These are phyloP conservation scores for Paralinhomoeus sp. DNA, from an alignment of 2,888 invertebrate species.

Conservation along the genomic window DNA sequence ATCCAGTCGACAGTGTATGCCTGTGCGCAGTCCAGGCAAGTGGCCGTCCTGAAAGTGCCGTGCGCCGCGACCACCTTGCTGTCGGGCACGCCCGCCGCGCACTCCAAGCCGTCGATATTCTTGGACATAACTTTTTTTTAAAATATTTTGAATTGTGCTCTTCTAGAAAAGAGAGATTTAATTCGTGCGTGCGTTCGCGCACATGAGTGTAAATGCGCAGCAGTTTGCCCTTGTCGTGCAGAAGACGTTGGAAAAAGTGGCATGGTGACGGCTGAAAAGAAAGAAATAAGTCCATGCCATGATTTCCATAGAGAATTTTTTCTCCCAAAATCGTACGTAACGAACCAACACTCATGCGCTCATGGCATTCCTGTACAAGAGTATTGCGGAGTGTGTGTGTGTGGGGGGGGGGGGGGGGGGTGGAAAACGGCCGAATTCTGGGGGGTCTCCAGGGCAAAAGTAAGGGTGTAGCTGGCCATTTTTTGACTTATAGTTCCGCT, in stretches of 20 bases:
- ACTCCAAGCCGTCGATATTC: constrained; percentile 79
- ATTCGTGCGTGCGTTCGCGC: background rate
- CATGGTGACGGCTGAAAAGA: constrained; percentile 48
- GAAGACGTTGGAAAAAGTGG: constrained; percentile 65
- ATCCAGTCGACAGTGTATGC: constrained; percentile 26
- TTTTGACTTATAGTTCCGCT: too few relatives aligned
- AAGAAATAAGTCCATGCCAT: background rate
- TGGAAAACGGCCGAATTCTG: too few relatives aligned
- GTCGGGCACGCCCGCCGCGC: constrained; percentile 54
- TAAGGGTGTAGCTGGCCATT: too few relatives aligned
- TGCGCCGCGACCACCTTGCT: constrained; percentile 79
- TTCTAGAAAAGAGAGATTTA: background rate
- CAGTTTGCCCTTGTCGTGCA: constrained; percentile 52
- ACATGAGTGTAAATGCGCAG: constrained; percentile 35
- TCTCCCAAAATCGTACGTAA: background rate
- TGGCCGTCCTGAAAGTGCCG: constrained; percentile 47
- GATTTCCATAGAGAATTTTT: background rate
- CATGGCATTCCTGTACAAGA: too few relatives aligned
- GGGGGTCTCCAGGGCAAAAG: too few relatives aligned
- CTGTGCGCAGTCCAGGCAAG: constrained; percentile 27
- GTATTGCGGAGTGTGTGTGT: too few relatives aligned
- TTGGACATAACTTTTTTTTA: constrained; percentile 29
- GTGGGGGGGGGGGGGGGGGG: too few relatives aligned
- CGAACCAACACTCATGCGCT: constrained; percentile 37
- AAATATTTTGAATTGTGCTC: background rate